Evolutionary conservation across 2,888 invertebrate species (phyloP).

Genomic region (Lasioglossum villosulum): DNA sequence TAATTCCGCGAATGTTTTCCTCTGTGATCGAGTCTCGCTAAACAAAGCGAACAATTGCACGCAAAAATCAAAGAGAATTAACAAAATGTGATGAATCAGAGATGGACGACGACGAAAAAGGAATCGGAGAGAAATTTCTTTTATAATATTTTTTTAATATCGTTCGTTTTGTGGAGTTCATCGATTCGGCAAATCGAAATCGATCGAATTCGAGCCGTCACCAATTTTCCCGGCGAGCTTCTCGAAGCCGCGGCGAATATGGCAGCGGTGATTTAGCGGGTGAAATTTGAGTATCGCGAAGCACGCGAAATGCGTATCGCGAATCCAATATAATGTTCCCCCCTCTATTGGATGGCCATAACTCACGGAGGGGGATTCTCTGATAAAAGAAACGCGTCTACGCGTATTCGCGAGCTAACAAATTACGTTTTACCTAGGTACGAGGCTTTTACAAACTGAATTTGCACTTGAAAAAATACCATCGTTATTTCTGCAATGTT

Average conservation of each 20-base stretch:
- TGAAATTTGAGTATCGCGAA: slow-evolving; percentile 74
- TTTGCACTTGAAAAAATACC: background rate
- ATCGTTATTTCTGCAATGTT: background rate
- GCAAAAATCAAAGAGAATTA: too few relatives aligned
- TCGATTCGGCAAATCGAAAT: slow-evolving; percentile 8
- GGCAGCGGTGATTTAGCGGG: slow-evolving; percentile 67
- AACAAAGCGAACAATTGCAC: background rate
- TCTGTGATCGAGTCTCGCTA: background rate
- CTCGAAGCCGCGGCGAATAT: slow-evolving; percentile 54
- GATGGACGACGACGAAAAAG: too few relatives aligned
- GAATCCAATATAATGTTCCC: slow-evolving; percentile 72
- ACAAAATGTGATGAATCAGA: background rate
- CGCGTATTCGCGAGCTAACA: slow-evolving; percentile 15
- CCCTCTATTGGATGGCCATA: slow-evolving; percentile 70
- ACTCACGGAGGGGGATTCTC: slow-evolving; percentile 63
- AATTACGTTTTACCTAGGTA: background rate
- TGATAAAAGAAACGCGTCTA: slow-evolving; percentile 63
- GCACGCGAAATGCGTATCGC: slow-evolving; percentile 75
- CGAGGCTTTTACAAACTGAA: background rate
- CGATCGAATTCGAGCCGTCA: slow-evolving; percentile 49
- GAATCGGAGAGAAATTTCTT: too few relatives aligned
- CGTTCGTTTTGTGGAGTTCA: background rate
- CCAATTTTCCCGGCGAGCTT: slow-evolving; percentile 55
- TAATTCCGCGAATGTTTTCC: slow-evolving; percentile 37
- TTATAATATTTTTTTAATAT: too few relatives aligned